A percentile compares a stretch with the other conserved stretches of the same genome.
These are phyloP conservation scores for Drosophila athabasca DNA, from an alignment of 1,140 invertebrate species.

Conservation along the genomic window DNA sequence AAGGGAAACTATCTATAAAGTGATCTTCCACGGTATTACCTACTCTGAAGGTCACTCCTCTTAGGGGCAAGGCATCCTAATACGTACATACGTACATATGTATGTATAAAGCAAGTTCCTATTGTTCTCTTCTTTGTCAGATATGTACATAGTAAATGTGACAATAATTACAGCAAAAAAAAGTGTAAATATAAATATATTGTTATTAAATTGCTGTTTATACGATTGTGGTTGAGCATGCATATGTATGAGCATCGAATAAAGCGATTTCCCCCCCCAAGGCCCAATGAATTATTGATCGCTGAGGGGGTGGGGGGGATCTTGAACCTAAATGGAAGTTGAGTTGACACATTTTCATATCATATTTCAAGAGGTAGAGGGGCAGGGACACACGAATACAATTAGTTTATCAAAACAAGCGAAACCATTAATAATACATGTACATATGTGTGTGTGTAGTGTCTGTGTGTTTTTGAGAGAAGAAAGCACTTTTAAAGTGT, in stretches of 20 bases:
- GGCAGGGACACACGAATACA: not conserved
- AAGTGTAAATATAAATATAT: conserved; percentile 27
- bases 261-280: conserved; percentile 18
- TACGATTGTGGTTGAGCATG: conserved; percentile 17
- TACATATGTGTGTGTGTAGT: too few species aligned
- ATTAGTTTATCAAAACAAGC: conserved; percentile 1
- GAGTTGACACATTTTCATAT: conserved; percentile 31
- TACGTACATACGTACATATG: too few species aligned
- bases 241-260: conserved; percentile 43
- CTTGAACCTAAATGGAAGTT: conserved; percentile 32
- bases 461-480: not conserved
- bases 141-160: conserved; percentile 2
- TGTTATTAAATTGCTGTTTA: conserved; percentile 43
- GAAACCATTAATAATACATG: not conserved
- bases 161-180: conserved; percentile 25
- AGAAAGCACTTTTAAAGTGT: conserved; percentile 12
- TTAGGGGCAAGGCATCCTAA: conserved; percentile 4
- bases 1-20: not conserved
- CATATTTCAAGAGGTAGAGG: not conserved
- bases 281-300: conserved; percentile 46
- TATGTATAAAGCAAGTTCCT: conserved; percentile 13
- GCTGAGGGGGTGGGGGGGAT: conserved; percentile 6
- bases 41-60: not conserved
- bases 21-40: too few species aligned
- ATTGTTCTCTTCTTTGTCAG: conserved; percentile 9